phyloP scores from a whole-genome alignment of 2,113 vertebrate species.

The Polypterus bichir region DNA sequence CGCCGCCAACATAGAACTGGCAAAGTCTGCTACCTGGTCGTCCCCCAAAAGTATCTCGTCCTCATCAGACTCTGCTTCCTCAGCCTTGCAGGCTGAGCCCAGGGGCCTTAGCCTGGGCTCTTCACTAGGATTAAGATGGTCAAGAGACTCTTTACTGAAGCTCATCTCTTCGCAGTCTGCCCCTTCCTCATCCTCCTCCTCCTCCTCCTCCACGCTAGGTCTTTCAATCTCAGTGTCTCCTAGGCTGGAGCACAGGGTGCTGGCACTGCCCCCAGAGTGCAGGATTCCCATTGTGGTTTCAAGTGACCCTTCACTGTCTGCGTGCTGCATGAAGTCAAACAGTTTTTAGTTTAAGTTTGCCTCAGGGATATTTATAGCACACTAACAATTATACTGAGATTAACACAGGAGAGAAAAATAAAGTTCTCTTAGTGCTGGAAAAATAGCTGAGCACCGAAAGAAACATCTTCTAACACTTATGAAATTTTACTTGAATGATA shows the following conservation, averaged over 20 bases:
- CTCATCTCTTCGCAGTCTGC: slow-evolving; percentile 31
- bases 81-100: slow-evolving; percentile 34
- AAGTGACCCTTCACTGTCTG: slow-evolving; percentile 61
- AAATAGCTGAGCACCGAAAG: too few relatives aligned
- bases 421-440: too few relatives aligned
- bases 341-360: slow-evolving; percentile 33
- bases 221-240: slow-evolving; percentile 40
- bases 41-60: slow-evolving; percentile 67
- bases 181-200: slow-evolving; percentile 16
- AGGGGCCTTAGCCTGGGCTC: slow-evolving; percentile 31
- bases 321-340: slow-evolving; percentile 65
- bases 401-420: too few relatives aligned
- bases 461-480: too few relatives aligned
- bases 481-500: too few relatives aligned
- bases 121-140: slow-evolving; percentile 40
- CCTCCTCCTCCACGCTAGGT: slow-evolving; percentile 27
- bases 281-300: slow-evolving; percentile 46
- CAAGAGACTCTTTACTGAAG: slow-evolving; percentile 38
- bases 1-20: slow-evolving; percentile 72
- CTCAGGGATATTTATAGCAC: slow-evolving; percentile 15
- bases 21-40: slow-evolving; percentile 88
- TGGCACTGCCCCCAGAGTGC: slow-evolving; percentile 37
- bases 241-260: slow-evolving; percentile 30
- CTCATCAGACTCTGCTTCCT: slow-evolving; percentile 49
- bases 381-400: too few relatives aligned